phyloP scores from a whole-genome alignment of 1,140 invertebrate genomes.

The Eriosoma lanigerum region DNA sequence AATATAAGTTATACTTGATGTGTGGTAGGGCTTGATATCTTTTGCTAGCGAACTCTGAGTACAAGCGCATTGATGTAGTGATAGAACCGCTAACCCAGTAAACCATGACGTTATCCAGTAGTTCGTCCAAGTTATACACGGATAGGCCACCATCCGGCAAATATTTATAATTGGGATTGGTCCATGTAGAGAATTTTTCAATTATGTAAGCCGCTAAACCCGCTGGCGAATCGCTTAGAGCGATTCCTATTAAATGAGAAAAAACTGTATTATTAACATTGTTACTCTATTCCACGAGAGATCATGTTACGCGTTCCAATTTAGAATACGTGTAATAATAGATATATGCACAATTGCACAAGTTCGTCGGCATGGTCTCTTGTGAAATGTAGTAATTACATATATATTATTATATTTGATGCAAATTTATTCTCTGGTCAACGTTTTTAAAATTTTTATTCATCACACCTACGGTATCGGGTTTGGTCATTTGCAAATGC shows the following conservation, averaged over 20 bases:
- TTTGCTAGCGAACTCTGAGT: constrained; percentile 64
- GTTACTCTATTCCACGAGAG: too few relatives aligned
- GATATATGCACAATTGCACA: neutral
- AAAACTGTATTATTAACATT: too few relatives aligned
- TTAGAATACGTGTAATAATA: neutral
- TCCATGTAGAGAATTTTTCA: constrained; percentile 73
- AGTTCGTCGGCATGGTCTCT: neutral
- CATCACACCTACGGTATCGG: constrained; percentile 79
- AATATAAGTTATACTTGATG: neutral
- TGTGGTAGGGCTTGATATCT: neutral
- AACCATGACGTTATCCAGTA: constrained; percentile 86
- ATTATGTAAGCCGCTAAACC: constrained; percentile 73
- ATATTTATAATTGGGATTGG: constrained; percentile 63
- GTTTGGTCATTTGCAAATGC: constrained; percentile 85
- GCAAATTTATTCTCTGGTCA: neutral
- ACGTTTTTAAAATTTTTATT: neutral
- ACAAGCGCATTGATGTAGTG: constrained; percentile 74
- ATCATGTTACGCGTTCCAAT: too few relatives aligned
- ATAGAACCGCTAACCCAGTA: constrained; percentile 81
- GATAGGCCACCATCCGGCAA: constrained; percentile 73
- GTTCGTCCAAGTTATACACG: constrained; percentile 67
- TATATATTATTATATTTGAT: neutral
- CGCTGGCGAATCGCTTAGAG: constrained; percentile 65
- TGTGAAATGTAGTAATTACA: neutral
- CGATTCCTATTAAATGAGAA: too few relatives aligned